These are phyloP conservation scores for Drosophila neocordata DNA, from an alignment of 1,140 invertebrate species.

Conservation along the genomic window DNA sequence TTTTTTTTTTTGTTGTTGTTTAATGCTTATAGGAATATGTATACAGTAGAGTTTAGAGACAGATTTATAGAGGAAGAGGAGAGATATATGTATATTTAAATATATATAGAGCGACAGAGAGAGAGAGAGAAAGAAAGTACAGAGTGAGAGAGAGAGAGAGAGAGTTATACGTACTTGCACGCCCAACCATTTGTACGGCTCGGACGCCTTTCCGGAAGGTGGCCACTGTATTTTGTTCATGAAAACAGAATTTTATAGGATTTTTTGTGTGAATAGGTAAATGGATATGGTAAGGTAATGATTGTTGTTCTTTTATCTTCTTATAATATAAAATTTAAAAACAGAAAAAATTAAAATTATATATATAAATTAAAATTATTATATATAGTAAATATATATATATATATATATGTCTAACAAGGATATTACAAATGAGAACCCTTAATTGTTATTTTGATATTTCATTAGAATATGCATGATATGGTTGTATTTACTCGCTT, in stretches of 20 bases:
- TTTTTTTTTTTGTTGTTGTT: conserved; percentile 43
- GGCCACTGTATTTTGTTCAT: conserved; percentile 90
- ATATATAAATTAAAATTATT: conserved; percentile 43
- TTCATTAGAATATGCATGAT: not conserved
- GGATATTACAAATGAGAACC: conserved; percentile 4
- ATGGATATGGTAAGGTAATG: conserved; percentile 77
- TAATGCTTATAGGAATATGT: conserved; percentile 58
- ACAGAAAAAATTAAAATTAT: conserved; percentile 32
- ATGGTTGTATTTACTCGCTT: conserved; percentile 9
- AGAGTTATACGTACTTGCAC: conserved; percentile 95
- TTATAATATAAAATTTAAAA: conserved; percentile 53
- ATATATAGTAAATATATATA: conserved; percentile 29
- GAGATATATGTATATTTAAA: conserved; percentile 41
- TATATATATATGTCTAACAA: conserved; percentile 5
- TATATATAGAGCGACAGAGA: conserved; percentile 50
- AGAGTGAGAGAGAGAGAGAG: conserved; percentile 60
- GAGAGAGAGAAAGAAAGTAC: conserved; percentile 46
- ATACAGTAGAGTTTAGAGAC: conserved; percentile 45
- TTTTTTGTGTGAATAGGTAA: conserved; percentile 81
- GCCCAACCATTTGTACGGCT: conserved; percentile 98
- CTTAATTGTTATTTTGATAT: not conserved
- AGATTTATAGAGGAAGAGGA: conserved; percentile 35
- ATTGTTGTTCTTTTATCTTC: conserved; percentile 59
- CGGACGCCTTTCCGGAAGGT: conserved; percentile 99
- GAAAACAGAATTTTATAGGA: conserved; percentile 83